These are phyloP conservation scores for Solea senegalensis DNA, from an alignment of 2,113 vertebrate genomes.

Conservation along the genomic window DNA sequence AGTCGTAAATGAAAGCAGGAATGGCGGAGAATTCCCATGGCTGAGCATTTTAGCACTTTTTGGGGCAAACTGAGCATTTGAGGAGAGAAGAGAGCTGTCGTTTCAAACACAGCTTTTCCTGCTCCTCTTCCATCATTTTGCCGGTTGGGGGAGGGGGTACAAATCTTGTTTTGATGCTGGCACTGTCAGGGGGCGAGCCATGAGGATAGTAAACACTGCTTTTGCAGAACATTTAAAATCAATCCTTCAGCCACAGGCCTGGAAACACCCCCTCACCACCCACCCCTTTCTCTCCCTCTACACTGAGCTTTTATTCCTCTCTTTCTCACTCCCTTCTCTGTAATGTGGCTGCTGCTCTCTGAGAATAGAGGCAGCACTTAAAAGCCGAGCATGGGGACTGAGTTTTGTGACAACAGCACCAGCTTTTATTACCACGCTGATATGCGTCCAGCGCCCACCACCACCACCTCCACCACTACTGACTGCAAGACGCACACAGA, in stretches of 20 bases:
- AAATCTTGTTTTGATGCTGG: constrained; percentile 76
- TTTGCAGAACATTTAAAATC: constrained; percentile 83
- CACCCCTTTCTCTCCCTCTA: constrained; percentile 10
- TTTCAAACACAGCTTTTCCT: constrained; percentile 43
- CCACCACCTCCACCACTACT: not conserved
- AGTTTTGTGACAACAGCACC: constrained; percentile 72
- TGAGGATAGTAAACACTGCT: constrained; percentile 78
- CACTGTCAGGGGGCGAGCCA: constrained; percentile 73
- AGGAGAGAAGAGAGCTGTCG: constrained; percentile 24
- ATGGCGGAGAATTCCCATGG: not conserved
- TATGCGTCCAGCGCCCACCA: constrained; percentile 62
- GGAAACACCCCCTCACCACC: constrained; percentile 32
- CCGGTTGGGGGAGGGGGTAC: constrained; percentile 40
- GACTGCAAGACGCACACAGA: constrained; percentile 17
- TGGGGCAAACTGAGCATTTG: constrained; percentile 27
- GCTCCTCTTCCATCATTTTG: constrained; percentile 27
- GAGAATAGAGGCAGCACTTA: constrained; percentile 76
- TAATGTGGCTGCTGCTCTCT: constrained; percentile 69
- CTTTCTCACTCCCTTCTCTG: constrained; percentile 44
- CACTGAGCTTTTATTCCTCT: constrained; percentile 48
- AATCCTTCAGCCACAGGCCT: constrained; percentile 78
- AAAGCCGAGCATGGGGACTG: constrained; percentile 60
- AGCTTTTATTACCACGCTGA: constrained; percentile 72
- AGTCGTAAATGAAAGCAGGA: not conserved
- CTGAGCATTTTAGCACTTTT: constrained; percentile 8